phyloP scores from a whole-genome alignment of 2,797 vertebrate species.

The Mormyrops attenuatus region DNA sequence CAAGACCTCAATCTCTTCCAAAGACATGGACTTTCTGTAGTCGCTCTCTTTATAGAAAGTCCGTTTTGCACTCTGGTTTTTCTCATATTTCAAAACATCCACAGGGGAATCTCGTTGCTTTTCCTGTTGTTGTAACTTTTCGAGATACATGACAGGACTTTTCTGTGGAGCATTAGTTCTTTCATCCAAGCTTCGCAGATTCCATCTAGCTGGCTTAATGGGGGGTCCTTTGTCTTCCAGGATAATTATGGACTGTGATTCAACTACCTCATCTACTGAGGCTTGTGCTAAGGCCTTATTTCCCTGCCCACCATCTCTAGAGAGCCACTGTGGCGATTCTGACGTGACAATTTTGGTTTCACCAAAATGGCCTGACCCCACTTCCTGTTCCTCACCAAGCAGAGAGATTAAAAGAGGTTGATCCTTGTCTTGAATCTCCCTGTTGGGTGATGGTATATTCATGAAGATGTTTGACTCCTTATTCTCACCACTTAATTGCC shows the following conservation, averaged over 20 bases:
- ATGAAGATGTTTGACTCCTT: conserved; percentile 47
- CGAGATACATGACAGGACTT: conserved; percentile 56
- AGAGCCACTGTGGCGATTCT: conserved; percentile 23
- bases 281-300: conserved; percentile 42
- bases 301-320: conserved; percentile 34
- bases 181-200: conserved; percentile 39
- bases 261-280: conserved; percentile 38
- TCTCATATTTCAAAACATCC: conserved; percentile 35
- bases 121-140: conserved; percentile 35
- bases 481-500: conserved; percentile 27
- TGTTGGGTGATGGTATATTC: conserved; percentile 40
- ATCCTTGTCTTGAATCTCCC: conserved; percentile 35
- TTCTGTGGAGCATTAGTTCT: conserved; percentile 48
- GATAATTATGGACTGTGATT: conserved; percentile 19
- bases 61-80: conserved; percentile 30
- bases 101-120: conserved; percentile 28
- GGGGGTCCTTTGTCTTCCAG: neutral
- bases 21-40: conserved; percentile 27
- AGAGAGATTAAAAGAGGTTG: conserved; percentile 36
- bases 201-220: conserved; percentile 35
- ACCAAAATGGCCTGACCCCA: conserved; percentile 24
- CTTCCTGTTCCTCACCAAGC: conserved; percentile 40
- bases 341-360: conserved; percentile 40
- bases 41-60: conserved; percentile 24
- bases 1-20: conserved; percentile 47